A percentile compares a stretch with the other conserved stretches of the same genome.
Evolutionary conservation across 2,888 invertebrate species (phyloP).

Genomic region (Rhingia campestris): DNA sequence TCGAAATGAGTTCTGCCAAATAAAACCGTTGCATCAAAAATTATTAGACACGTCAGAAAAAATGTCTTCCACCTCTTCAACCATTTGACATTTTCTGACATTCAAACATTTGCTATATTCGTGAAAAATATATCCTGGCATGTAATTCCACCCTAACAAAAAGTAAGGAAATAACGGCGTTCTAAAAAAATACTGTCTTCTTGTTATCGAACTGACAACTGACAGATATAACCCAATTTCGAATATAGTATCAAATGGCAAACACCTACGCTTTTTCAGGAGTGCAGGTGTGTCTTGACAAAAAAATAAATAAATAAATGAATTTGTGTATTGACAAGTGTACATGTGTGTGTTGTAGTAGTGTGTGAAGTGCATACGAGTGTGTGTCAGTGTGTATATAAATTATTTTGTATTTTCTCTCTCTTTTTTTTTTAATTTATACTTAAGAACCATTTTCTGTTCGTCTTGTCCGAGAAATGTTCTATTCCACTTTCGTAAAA

Average conservation of each 20-base stretch:
- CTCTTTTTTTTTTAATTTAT: conserved; percentile 27
- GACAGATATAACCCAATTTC: conserved; percentile 58
- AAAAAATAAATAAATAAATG: not conserved
- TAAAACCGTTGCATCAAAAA: too few relatives aligned
- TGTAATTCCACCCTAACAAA: too few relatives aligned
- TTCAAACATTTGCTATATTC: too few relatives aligned
- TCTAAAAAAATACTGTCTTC: too few relatives aligned
- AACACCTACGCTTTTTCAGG: conserved; percentile 51
- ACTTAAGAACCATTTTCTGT: conserved; percentile 41
- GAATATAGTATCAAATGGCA: conserved; percentile 65
- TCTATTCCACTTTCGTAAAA: conserved; percentile 44
- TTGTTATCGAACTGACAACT: conserved; percentile 1
- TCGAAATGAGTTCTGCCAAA: too few relatives aligned
- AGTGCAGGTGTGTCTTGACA: conserved; percentile 56
- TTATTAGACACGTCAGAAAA: too few relatives aligned
- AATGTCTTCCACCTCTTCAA: too few relatives aligned
- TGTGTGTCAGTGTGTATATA: conserved; percentile 35
- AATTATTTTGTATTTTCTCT: conserved; percentile 6
- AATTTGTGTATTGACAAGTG: conserved; percentile 32
- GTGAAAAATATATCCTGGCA: too few relatives aligned
- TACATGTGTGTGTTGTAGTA: conserved; percentile 17
- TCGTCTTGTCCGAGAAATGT: conserved; percentile 34
- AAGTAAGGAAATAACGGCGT: too few relatives aligned
- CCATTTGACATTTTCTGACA: too few relatives aligned
- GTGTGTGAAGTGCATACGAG: conserved; percentile 28